Conservation (phyloP, 2,797 vertebrate species). For the Falco rusticolus region DNA sequence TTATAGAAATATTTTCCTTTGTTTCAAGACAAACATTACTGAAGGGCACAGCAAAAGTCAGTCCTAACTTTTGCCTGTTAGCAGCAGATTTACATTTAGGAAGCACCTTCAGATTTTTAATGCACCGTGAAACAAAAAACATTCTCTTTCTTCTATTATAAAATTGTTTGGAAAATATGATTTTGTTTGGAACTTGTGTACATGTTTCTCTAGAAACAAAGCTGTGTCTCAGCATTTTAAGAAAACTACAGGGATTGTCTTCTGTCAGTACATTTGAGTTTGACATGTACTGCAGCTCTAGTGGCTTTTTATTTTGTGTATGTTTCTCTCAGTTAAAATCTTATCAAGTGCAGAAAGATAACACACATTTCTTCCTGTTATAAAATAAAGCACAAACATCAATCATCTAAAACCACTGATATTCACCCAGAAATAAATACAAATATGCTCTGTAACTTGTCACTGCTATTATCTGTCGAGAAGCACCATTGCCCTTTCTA, state of each 20-base stretch:
- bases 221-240: not conserved
- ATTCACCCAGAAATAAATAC: conserved; percentile 43
- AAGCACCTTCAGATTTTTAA: not conserved
- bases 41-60: not conserved
- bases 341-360: conserved; percentile 23
- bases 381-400: conserved; percentile 30
- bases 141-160: not conserved
- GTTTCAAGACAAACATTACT: not conserved
- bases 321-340: conserved; percentile 21
- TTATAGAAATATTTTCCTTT: conserved; percentile 18
- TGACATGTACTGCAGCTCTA: not conserved
- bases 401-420: conserved; percentile 33
- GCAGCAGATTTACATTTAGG: not conserved
- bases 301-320: not conserved
- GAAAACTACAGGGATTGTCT: not conserved
- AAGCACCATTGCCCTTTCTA: not conserved
- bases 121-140: not conserved
- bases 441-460: conserved; percentile 24
- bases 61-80: not conserved
- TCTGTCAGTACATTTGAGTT: not conserved
- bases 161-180: not conserved
- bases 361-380: conserved; percentile 57
- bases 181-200: not conserved
- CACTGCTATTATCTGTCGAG: conserved; percentile 26
- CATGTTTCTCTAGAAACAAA: not conserved